These are phyloP conservation scores for Drosophila tsacasi DNA, from an alignment of 1,140 invertebrate genomes.

Conservation along the genomic window DNA sequence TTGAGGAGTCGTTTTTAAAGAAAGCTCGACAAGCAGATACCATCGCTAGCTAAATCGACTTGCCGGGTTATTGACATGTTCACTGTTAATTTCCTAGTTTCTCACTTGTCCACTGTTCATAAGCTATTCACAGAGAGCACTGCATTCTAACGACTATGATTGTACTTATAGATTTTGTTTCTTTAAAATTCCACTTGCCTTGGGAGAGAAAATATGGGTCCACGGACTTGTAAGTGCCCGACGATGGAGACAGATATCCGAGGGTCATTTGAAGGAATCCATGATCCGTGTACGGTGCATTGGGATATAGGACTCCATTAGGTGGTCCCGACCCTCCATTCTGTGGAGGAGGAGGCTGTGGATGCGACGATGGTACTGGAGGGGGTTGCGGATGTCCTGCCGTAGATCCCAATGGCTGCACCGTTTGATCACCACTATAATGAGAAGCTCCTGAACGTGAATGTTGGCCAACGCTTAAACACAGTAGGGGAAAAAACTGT, in stretches of 20 bases:
- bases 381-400: conserved; percentile 57
- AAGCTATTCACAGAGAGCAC: no score
- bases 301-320: conserved; percentile 79
- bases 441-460: conserved; percentile 11
- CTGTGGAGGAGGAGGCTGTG: conserved; percentile 87
- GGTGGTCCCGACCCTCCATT: conserved; percentile 36
- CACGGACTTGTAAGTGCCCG: conserved; percentile 88
- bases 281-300: conserved; percentile 85
- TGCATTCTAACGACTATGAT: no score
- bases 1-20: no score
- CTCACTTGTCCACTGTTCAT: no score
- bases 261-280: conserved; percentile 88
- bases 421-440: conserved; percentile 14
- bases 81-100: no score
- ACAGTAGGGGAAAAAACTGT: background rate
- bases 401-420: conserved; percentile 24
- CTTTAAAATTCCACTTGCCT: conserved; percentile 85
- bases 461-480: conserved; percentile 14
- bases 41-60: no score
- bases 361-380: conserved; percentile 89
- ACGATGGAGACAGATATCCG: conserved; percentile 88
- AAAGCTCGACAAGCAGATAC: no score
- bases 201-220: conserved; percentile 89
- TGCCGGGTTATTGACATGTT: no score
- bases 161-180: no score